Evolutionary conservation across 2,888 invertebrate genomes (phyloP).

Genomic region (Drosophila picticornis): DNA sequence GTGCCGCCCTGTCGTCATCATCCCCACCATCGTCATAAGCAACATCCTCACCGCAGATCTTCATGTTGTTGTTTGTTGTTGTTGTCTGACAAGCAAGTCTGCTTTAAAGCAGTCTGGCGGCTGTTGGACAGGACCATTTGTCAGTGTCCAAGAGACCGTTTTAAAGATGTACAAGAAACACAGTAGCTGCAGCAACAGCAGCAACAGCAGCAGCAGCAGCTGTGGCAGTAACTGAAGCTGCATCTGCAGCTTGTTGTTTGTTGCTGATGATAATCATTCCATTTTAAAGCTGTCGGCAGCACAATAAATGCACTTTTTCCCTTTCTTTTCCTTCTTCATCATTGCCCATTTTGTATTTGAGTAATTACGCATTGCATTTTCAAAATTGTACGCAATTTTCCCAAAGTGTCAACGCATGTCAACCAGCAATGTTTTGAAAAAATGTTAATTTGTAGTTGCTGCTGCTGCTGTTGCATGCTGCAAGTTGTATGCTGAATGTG

Average conservation of each 20-base stretch:
- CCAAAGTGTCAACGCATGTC: constrained; percentile 73
- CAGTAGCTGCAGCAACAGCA: constrained; percentile 15
- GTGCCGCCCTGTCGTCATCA: constrained; percentile 50
- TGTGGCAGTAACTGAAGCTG: constrained; percentile 29
- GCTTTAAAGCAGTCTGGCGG: constrained; percentile 3
- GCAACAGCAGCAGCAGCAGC: not conserved
- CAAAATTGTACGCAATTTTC: constrained; percentile 69
- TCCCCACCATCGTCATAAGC: constrained; percentile 23
- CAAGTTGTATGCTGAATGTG: constrained; percentile 28
- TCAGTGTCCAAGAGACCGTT: constrained; percentile 61
- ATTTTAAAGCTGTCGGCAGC: constrained; percentile 65
- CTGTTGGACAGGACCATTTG: constrained; percentile 50
- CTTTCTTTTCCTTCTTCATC: constrained; percentile 14
- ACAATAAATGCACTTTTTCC: constrained; percentile 48
- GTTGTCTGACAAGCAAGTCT: constrained; percentile 11
- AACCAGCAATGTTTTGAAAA: constrained; percentile 50
- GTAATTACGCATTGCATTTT: constrained; percentile 62
- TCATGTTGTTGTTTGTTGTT: constrained; percentile 11
- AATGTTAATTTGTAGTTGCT: constrained; percentile 66
- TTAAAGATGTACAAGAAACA: constrained; percentile 1
- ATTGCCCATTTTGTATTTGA: constrained; percentile 18
- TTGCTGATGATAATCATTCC: constrained; percentile 65
- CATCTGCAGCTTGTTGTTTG: constrained; percentile 22
- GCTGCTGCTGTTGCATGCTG: constrained; percentile 38
- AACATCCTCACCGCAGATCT: not conserved